Percentiles rank a stretch among this genome's conserved stretches.
phyloP scores from a whole-genome alignment of 2,113 vertebrate genomes.

The Anhinga anhinga region DNA sequence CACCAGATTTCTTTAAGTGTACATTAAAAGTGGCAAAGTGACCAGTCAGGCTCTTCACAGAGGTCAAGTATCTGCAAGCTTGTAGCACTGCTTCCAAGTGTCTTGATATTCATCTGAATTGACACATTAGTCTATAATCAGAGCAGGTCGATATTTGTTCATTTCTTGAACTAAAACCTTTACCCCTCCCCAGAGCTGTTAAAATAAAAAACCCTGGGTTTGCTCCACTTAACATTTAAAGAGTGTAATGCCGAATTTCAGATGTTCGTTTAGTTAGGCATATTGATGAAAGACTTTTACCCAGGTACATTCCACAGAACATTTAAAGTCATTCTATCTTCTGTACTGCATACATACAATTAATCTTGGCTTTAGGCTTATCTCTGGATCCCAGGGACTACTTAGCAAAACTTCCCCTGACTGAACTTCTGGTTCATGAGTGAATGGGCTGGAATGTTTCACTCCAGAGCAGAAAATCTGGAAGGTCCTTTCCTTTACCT shows the following conservation, averaged over 20 bases:
- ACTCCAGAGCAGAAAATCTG: neutral
- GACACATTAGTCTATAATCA: neutral
- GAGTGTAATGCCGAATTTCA: neutral
- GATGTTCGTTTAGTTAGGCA: neutral
- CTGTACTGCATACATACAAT: neutral
- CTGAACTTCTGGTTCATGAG: neutral
- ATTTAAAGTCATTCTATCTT: neutral
- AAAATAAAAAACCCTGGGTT: neutral
- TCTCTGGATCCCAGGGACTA: neutral
- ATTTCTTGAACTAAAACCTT: neutral
- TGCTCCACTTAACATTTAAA: neutral
- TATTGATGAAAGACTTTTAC: neutral
- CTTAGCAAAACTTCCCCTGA: neutral
- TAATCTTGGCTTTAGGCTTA: neutral
- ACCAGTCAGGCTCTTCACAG: slow-evolving; percentile 3
- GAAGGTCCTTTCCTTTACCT: neutral
- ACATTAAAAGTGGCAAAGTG: neutral
- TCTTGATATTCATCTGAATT: neutral
- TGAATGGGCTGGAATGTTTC: neutral
- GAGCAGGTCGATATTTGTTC: neutral
- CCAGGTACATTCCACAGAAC: neutral
- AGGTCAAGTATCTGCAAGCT: slow-evolving; percentile 26
- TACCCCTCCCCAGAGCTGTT: neutral
- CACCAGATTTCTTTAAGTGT: slow-evolving; percentile 7
- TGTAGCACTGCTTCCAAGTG: neutral